Percentiles rank a stretch among this genome's conserved stretches.
Evolutionary conservation across 2,797 vertebrate genomes (phyloP).

Genomic region (Thalassophryne amazonica): DNA sequence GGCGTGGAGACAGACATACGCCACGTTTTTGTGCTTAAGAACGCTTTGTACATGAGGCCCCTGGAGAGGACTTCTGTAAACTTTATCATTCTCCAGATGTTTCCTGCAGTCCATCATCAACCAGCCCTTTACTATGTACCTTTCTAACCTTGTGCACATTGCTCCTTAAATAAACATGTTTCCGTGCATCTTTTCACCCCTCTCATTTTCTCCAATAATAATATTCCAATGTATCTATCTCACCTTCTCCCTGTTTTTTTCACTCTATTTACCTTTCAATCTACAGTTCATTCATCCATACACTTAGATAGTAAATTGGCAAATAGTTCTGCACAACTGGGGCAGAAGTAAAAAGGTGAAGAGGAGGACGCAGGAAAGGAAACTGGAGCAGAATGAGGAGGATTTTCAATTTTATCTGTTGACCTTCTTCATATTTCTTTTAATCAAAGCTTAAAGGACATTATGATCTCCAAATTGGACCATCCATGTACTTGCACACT

Average conservation of each 20-base stretch:
- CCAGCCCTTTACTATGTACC: too few relatives aligned
- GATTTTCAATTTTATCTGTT: slow-evolving; percentile 11
- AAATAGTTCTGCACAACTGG: slow-evolving; percentile 2
- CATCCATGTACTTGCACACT: too few relatives aligned
- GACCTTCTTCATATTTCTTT: slow-evolving; percentile 2
- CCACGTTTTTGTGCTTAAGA: too few relatives aligned
- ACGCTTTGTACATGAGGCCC: too few relatives aligned
- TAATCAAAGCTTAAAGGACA: too few relatives aligned
- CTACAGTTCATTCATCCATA: slow-evolving; percentile 26
- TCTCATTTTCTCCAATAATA: slow-evolving; percentile 1
- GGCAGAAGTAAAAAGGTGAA: slow-evolving; percentile 5
- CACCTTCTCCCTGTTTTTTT: not conserved
- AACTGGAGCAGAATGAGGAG: slow-evolving; percentile 18
- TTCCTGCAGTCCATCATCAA: too few relatives aligned
- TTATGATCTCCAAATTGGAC: too few relatives aligned
- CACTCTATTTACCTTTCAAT: slow-evolving; percentile 16
- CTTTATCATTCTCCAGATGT: too few relatives aligned
- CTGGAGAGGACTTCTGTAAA: too few relatives aligned
- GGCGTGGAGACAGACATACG: too few relatives aligned
- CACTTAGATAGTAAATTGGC: slow-evolving; percentile 32
- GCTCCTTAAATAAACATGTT: slow-evolving; percentile 24
- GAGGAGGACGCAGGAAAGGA: slow-evolving; percentile 4
- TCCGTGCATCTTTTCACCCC: slow-evolving; percentile 2
- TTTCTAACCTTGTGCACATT: too few relatives aligned
- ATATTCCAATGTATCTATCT: slow-evolving; percentile 1